Percentiles rank a stretch among this genome's conserved stretches.
Evolutionary conservation across 2,888 invertebrate genomes (phyloP).

Genomic region (Fragum sueziense): DNA sequence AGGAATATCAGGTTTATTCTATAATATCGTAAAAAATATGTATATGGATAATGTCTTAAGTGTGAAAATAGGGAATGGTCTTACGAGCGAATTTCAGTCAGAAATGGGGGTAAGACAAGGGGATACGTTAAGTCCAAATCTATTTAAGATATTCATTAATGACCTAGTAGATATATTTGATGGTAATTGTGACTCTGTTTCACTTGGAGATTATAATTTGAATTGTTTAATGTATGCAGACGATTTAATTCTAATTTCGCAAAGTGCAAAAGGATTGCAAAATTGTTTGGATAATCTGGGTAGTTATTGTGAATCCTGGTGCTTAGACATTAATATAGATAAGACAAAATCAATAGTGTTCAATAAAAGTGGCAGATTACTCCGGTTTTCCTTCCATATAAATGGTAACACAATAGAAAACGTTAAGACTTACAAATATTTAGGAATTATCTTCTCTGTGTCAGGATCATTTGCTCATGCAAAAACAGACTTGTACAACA

Average conservation of each 20-base stretch:
- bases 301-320: not conserved
- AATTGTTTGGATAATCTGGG: constrained; percentile 1
- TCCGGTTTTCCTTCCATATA: not conserved
- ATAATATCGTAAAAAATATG: constrained; percentile 2
- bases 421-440: not conserved
- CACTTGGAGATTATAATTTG: not conserved
- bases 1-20: constrained; percentile 2
- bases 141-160: constrained; percentile 18
- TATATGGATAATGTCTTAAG: not conserved
- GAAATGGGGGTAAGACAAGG: constrained; percentile 18
- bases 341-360: not conserved
- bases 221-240: constrained; percentile 27
- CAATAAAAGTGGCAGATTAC: not conserved
- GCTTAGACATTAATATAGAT: not conserved
- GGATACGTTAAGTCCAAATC: constrained; percentile 16
- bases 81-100: constrained; percentile 3
- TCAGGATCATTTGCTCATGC: not conserved
- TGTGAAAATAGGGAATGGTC: not conserved
- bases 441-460: not conserved
- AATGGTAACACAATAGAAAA: not conserved
- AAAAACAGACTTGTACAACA: not conserved
- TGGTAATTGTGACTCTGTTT: not conserved
- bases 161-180: constrained; percentile 11
- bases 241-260: not conserved
- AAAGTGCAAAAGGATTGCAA: not conserved